Conservation (phyloP, 2,113 vertebrate species). For the Benthochromis sp. region DNA sequence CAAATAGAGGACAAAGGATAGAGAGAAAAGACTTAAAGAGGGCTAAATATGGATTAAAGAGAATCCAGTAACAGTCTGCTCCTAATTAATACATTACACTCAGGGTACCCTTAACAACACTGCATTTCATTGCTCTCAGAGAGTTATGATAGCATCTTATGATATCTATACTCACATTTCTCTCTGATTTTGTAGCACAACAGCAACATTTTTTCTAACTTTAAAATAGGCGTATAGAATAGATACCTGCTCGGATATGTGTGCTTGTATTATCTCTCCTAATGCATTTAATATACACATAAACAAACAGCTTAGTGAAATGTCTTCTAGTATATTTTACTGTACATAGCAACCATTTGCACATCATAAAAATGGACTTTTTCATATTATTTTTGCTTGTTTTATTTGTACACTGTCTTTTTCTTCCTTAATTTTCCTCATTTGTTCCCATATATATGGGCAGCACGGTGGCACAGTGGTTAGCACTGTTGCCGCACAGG, state of each 20-base stretch:
- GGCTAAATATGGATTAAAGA: not conserved
- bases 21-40: not conserved
- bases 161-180: not conserved
- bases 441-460: not conserved
- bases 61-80: not conserved
- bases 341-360: not conserved
- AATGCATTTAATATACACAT: not conserved
- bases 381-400: not conserved
- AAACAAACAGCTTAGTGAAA: not conserved
- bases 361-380: not conserved
- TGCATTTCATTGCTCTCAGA: not conserved
- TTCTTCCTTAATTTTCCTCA: not conserved
- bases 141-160: not conserved
- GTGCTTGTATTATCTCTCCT: not conserved
- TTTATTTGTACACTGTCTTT: not conserved
- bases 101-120: not conserved
- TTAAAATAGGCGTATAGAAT: not conserved
- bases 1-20: not conserved
- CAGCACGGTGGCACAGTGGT: not conserved
- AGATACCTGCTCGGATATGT: not conserved
- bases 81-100: not conserved
- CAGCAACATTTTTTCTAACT: not conserved
- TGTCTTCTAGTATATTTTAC: not conserved
- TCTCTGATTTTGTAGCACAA: not conserved
- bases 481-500: not conserved